These are phyloP conservation scores for Ctenopoma kingsleyae DNA, from an alignment of 2,797 vertebrate species.

Conservation along the genomic window DNA sequence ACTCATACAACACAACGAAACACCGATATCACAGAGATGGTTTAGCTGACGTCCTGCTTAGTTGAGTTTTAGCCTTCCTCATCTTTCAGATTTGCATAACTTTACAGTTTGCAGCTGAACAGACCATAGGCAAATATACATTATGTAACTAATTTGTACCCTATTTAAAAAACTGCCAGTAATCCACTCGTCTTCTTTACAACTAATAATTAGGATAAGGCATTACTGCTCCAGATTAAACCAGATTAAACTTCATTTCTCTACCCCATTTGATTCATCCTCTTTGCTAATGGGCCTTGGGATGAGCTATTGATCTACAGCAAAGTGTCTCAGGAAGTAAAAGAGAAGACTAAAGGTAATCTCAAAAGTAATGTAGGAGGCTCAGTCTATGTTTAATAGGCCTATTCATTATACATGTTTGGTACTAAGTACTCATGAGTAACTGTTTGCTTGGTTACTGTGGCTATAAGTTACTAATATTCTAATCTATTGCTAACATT, in stretches of 20 bases:
- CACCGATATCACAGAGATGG: constrained; percentile 13
- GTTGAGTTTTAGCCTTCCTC: not conserved
- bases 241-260: constrained; percentile 66
- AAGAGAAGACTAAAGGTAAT: constrained; percentile 22
- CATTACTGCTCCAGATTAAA: constrained; percentile 54
- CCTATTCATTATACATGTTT: constrained; percentile 9
- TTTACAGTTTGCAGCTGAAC: not conserved
- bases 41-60: not conserved
- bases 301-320: constrained; percentile 84
- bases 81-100: constrained; percentile 2
- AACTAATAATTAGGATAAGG: constrained; percentile 50
- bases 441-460: not conserved
- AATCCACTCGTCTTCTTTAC: constrained; percentile 34
- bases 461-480: no score
- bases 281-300: constrained; percentile 81
- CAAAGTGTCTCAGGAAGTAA: constrained; percentile 61
- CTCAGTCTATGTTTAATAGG: constrained; percentile 11
- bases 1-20: constrained; percentile 38
- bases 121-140: constrained; percentile 1
- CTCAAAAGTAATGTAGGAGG: constrained; percentile 29
- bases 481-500: no score
- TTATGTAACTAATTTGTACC: constrained; percentile 46
- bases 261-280: constrained; percentile 78
- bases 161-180: constrained; percentile 37
- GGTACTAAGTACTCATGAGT: constrained; percentile 13